Evolutionary conservation across 2,888 invertebrate species (phyloP).

Genomic region (Drosophila heteroneura): DNA sequence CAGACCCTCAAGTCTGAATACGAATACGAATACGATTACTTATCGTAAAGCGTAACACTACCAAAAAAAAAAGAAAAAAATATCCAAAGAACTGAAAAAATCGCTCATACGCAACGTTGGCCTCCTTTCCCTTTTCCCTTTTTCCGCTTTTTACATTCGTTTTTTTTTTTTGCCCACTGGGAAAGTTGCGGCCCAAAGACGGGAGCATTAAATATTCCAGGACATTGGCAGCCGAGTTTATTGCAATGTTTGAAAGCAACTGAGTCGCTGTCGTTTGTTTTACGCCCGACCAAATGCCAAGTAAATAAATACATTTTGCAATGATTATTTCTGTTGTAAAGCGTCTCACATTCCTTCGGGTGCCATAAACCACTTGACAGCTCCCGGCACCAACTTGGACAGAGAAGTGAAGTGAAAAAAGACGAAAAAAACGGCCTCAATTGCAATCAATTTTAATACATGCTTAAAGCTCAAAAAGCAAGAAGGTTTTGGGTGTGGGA

Average conservation of each 20-base stretch:
- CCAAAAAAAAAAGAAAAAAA: conserved; percentile 15
- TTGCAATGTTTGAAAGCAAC: conserved; percentile 41
- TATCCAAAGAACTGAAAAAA: conserved; percentile 28
- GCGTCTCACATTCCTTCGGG: conserved; percentile 63
- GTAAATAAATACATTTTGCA: conserved; percentile 63
- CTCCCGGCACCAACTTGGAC: not conserved
- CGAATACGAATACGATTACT: conserved; percentile 1
- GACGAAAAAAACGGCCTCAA: conserved; percentile 40
- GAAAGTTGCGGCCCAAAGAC: not conserved
- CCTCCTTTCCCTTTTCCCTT: conserved; percentile 1
- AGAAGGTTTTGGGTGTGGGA: conserved; percentile 11
- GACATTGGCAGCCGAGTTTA: conserved; percentile 53
- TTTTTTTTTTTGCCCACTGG: conserved; percentile 1
- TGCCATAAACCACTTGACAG: conserved; percentile 70
- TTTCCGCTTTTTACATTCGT: not conserved
- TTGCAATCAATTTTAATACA: conserved; percentile 72
- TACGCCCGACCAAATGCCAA: conserved; percentile 28
- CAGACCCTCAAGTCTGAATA: conserved; percentile 21
- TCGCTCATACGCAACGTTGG: conserved; percentile 69
- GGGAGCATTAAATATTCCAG: conserved; percentile 68
- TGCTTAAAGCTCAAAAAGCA: conserved; percentile 28
- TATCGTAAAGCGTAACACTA: conserved; percentile 40
- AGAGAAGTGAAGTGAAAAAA: not conserved
- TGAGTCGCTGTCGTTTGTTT: conserved; percentile 17
- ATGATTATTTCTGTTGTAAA: conserved; percentile 70